A percentile compares a stretch with the other conserved stretches of the same genome.
phyloP scores from a whole-genome alignment of 2,888 invertebrate genomes.

The Lithosia quadra region DNA sequence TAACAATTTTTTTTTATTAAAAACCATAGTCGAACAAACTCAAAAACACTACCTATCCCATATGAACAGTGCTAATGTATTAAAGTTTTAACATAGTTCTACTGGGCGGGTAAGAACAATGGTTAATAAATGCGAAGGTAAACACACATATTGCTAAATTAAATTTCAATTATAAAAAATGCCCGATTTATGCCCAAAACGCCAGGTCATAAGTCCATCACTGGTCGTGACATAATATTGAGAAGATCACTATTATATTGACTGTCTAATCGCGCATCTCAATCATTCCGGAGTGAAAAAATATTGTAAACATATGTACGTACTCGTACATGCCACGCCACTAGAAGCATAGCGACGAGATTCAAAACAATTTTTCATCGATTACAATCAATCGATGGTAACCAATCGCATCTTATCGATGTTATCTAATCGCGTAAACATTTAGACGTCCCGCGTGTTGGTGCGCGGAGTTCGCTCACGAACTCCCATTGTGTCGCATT shows the following conservation, averaged over 20 bases:
- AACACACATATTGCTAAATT: too few species aligned
- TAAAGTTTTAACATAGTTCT: too few species aligned
- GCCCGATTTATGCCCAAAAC: too few species aligned
- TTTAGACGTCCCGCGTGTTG: slow-evolving; percentile 70
- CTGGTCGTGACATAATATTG: too few species aligned
- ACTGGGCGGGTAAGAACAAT: too few species aligned
- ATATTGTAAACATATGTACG: background rate
- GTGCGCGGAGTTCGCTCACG: slow-evolving; percentile 61
- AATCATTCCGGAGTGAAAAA: background rate
- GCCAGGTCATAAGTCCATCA: too few species aligned
- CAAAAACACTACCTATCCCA: too few species aligned
- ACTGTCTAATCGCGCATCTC: background rate
- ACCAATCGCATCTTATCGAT: slow-evolving; percentile 67
- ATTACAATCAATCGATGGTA: slow-evolving; percentile 63
- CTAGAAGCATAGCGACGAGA: slow-evolving; percentile 12
- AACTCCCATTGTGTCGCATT: slow-evolving; percentile 73
- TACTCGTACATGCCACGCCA: background rate
- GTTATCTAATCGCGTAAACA: slow-evolving; percentile 78
- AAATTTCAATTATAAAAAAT: too few species aligned
- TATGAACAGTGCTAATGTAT: too few species aligned
- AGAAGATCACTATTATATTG: too few species aligned
- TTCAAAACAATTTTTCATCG: slow-evolving; percentile 53
- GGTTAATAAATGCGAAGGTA: too few species aligned
- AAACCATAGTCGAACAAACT: too few species aligned
- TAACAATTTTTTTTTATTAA: background rate